These are phyloP conservation scores for Scaptomyza montana DNA, from an alignment of 1,140 invertebrate species.

Conservation along the genomic window DNA sequence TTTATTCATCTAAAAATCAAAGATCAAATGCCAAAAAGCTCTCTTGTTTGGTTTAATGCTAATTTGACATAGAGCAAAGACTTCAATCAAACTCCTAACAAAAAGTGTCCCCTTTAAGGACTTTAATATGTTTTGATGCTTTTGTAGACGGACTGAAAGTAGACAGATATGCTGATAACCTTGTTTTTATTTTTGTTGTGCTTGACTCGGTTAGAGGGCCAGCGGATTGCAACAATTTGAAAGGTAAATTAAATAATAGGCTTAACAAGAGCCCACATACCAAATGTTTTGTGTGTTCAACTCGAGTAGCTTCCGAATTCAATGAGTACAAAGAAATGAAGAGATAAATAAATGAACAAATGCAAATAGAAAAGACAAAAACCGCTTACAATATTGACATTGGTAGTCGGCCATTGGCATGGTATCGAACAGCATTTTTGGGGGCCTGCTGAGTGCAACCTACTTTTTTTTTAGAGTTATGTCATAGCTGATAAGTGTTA, in stretches of 20 bases:
- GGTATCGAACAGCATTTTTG: neutral
- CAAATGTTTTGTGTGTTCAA: neutral
- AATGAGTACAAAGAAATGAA: slow-evolving; percentile 9
- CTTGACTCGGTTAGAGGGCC: too few species aligned
- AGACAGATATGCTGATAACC: too few species aligned
- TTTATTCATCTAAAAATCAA: too few species aligned
- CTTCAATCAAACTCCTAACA: too few species aligned
- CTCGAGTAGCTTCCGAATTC: neutral
- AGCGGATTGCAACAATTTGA: neutral
- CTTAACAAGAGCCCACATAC: neutral
- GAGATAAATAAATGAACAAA: neutral
- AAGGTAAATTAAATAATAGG: neutral
- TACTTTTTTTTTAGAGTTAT: slow-evolving; percentile 3
- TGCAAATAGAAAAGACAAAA: neutral
- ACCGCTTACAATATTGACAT: slow-evolving; percentile 12
- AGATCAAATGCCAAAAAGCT: too few species aligned
- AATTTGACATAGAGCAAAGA: too few species aligned
- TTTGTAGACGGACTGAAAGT: too few species aligned
- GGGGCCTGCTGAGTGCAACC: slow-evolving; percentile 10
- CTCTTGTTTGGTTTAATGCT: too few species aligned
- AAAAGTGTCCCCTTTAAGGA: too few species aligned
- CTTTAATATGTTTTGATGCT: too few species aligned
- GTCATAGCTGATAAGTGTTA: slow-evolving; percentile 15
- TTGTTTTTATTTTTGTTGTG: too few species aligned
- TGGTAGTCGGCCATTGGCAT: slow-evolving; percentile 7